These are phyloP conservation scores for Netelia fuscicornis DNA, from an alignment of 2,888 invertebrate species.

Conservation along the genomic window DNA sequence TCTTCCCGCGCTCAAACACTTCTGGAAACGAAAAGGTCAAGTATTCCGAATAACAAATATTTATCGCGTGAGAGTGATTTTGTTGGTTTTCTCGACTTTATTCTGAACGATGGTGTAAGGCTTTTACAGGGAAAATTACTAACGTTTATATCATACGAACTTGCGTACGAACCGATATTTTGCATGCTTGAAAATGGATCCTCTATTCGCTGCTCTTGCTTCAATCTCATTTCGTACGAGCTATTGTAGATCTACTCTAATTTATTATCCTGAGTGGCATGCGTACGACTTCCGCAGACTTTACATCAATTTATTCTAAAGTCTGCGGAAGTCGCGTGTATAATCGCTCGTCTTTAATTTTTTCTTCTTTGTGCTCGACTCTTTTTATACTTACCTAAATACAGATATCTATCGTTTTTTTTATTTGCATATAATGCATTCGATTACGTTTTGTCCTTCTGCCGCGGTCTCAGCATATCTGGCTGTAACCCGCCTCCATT, in stretches of 20 bases:
- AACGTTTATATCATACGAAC: neutral
- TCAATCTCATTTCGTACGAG: too few species aligned
- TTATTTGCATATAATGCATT: constrained; percentile 58
- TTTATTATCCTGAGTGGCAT: neutral
- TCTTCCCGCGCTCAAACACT: constrained; percentile 18
- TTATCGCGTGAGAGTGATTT: constrained; percentile 56
- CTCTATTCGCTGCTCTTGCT: too few species aligned
- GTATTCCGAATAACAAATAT: constrained; percentile 77
- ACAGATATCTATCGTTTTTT: constrained; percentile 39
- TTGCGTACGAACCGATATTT: constrained; percentile 17
- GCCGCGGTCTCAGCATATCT: constrained; percentile 56
- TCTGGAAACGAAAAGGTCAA: constrained; percentile 82
- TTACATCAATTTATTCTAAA: constrained; percentile 62
- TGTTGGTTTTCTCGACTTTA: constrained; percentile 36
- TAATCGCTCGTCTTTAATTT: neutral
- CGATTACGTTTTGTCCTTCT: constrained; percentile 13
- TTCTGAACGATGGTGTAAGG: constrained; percentile 6
- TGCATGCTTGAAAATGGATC: neutral
- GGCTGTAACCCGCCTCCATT: constrained; percentile 9
- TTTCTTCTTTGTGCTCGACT: neutral
- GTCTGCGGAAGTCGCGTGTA: constrained; percentile 65
- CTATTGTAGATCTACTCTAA: too few species aligned
- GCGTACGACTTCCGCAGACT: constrained; percentile 58
- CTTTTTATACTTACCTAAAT: neutral
- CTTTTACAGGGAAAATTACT: constrained; percentile 16